Conservation (phyloP, 2,113 vertebrate genomes). For the Eclectus roratus region DNA sequence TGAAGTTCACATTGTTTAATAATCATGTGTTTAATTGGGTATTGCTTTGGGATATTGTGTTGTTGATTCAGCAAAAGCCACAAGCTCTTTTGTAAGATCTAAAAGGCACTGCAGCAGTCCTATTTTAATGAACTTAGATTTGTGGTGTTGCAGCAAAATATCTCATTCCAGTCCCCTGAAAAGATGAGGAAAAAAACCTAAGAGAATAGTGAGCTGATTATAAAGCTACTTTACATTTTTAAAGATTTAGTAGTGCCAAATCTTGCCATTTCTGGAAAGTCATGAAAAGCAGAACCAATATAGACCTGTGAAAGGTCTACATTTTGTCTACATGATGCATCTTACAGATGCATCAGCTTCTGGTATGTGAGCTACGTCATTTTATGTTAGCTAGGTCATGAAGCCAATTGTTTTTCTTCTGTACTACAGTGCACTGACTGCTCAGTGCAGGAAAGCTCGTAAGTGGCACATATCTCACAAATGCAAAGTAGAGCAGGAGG, state of each 20-base stretch:
- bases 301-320: not conserved
- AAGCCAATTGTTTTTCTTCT: not conserved
- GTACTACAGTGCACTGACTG: not conserved
- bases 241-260: not conserved
- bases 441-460: not conserved
- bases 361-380: not conserved
- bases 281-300: not conserved
- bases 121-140: not conserved
- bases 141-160: not conserved
- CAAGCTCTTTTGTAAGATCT: not conserved
- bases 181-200: not conserved
- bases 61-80: not conserved
- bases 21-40: not conserved
- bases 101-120: not conserved
- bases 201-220: not conserved
- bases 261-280: not conserved
- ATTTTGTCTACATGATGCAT: not conserved
- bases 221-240: not conserved
- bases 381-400: not conserved
- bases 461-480: not conserved
- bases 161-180: not conserved
- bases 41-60: not conserved
- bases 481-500: not conserved
- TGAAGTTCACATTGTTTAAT: not conserved
- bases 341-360: not conserved